These are phyloP conservation scores for Hetaerina americana DNA, from an alignment of 1,140 invertebrate genomes.

Conservation along the genomic window DNA sequence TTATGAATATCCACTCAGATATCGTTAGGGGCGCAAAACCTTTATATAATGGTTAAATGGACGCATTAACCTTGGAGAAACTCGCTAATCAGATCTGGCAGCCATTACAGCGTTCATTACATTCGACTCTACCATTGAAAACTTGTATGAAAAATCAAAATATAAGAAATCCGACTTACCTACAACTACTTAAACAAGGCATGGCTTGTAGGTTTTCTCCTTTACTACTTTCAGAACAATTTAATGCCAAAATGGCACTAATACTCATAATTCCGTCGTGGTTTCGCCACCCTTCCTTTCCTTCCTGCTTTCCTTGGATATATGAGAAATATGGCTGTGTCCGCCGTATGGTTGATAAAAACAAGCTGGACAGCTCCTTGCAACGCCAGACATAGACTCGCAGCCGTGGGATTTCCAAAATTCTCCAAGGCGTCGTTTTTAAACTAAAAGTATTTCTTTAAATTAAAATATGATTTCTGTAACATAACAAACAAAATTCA, in stretches of 20 bases:
- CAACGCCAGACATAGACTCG: background rate
- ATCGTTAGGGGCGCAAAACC: too few species aligned
- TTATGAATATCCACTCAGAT: too few species aligned
- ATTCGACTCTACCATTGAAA: background rate
- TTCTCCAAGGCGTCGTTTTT: too few species aligned
- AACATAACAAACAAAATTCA: too few species aligned
- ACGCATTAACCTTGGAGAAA: background rate
- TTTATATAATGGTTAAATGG: too few species aligned
- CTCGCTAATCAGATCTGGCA: background rate
- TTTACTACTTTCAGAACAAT: constrained; percentile 34
- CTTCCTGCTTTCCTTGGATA: background rate
- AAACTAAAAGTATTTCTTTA: too few species aligned
- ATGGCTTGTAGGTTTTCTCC: constrained; percentile 27
- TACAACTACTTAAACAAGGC: constrained; percentile 35
- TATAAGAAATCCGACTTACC: constrained; percentile 24
- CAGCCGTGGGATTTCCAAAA: too few species aligned
- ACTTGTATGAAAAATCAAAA: background rate
- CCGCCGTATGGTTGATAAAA: background rate
- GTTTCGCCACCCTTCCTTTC: background rate
- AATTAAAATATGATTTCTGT: too few species aligned
- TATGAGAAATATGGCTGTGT: background rate
- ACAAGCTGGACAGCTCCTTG: too few species aligned
- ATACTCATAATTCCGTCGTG: constrained; percentile 33
- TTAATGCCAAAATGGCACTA: constrained; percentile 31
- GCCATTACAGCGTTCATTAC: background rate